Conservation (phyloP, 2,113 vertebrate genomes). For the Mionectes macconnelli region DNA sequence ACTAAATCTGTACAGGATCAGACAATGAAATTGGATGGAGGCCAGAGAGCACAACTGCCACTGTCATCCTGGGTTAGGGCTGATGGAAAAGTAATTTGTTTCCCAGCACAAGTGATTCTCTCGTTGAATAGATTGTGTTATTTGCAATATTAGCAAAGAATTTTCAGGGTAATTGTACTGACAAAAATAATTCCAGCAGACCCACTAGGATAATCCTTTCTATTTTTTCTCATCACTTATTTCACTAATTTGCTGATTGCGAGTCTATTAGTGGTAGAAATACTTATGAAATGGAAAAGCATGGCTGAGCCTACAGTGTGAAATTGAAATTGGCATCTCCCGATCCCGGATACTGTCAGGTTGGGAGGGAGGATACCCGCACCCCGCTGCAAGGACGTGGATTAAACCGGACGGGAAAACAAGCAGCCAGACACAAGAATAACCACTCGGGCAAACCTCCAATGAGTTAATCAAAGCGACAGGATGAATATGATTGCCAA, state of each 20-base stretch:
- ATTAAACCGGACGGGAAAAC: slow-evolving; percentile 4
- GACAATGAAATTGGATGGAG: slow-evolving; percentile 68
- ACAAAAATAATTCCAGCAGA: slow-evolving; percentile 62
- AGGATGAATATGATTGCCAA: slow-evolving; percentile 50
- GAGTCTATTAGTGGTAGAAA: slow-evolving; percentile 52
- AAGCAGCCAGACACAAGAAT: slow-evolving; percentile 20
- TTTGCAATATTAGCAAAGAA: slow-evolving; percentile 62
- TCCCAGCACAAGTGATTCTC: slow-evolving; percentile 51
- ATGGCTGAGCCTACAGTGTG: neutral
- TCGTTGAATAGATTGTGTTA: slow-evolving; percentile 60
- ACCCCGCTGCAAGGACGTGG: neutral
- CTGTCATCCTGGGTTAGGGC: slow-evolving; percentile 64
- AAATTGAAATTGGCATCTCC: slow-evolving; percentile 34
- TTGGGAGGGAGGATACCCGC: neutral
- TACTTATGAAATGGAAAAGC: slow-evolving; percentile 41
- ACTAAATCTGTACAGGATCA: slow-evolving; percentile 56
- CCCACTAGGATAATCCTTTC: slow-evolving; percentile 45
- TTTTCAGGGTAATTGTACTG: slow-evolving; percentile 64
- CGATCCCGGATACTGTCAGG: neutral
- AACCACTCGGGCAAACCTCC: slow-evolving; percentile 16
- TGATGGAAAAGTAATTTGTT: slow-evolving; percentile 69
- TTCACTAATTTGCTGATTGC: slow-evolving; percentile 59
- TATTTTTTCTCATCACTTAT: slow-evolving; percentile 46
- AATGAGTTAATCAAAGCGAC: slow-evolving; percentile 17
- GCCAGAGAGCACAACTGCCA: slow-evolving; percentile 59